Evolutionary conservation across 2,888 invertebrate genomes (phyloP), one percentile per base, ranked within the genome.

Genomic region (Seira musarum): DNA sequence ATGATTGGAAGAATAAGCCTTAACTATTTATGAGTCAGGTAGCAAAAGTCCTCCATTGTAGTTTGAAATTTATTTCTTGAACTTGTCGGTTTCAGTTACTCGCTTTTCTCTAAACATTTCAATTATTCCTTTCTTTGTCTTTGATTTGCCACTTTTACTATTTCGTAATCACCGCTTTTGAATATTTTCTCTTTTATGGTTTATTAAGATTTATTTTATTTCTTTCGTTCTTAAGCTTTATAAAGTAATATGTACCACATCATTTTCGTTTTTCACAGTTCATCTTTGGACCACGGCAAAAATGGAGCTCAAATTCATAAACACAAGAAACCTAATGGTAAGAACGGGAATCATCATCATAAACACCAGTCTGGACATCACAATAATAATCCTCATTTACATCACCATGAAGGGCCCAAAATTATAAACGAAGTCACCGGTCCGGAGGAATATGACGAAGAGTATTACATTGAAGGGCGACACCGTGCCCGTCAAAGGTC

Each of bases 401-500:
- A 74, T 53, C 21, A 65, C 40, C 61, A 61, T 2, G 57, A 68
- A 25, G 65, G 57, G 24, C 19, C 82, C 15, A 79, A 67, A 17
- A 25, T 46, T 17, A 60, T 30, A 19, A 83, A 81, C 57, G 72
- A 78, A 49, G 81, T 75, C 8, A 71, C 73, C 3, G 72, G 40
- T 46, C 74, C 77, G 6, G 78, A 83, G 2, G 76, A 83, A 64
- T 81, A 75, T 24, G 78, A 81, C 63, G 83, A 83, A 67, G 83
- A 83, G 69, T 83, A 74, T 73, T 83, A 81, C 49, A 24, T 83
- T 3, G 83, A 81, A 73, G 83, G 83, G 13, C 82, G 82, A 6
- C 82, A 82, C 68, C 74, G 80, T 46, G 68, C 63, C 21, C 66
- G 75, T 46, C 73, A 73, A 40, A 67, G 21, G 10, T 22, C 35